Percentiles rank a stretch among this genome's conserved stretches.
Conservation (phyloP, 2,797 vertebrate genomes). For the Coccyzus lansbergi region DNA sequence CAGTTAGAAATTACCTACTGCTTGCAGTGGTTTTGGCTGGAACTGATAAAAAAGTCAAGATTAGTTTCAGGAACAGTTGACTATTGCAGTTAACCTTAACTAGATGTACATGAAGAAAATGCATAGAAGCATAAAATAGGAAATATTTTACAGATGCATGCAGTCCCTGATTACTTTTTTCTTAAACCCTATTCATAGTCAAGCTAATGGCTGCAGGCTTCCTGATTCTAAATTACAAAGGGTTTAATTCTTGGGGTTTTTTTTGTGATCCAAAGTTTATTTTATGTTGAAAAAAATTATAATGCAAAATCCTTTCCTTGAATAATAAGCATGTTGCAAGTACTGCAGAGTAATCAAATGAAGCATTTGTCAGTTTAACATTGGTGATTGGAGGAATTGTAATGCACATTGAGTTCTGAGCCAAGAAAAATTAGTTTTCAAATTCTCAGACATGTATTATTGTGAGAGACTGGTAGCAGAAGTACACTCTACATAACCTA, state of each 20-base stretch:
- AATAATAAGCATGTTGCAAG: neutral
- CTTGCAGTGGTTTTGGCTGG: neutral
- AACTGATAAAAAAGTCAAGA: neutral
- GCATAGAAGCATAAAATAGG: neutral
- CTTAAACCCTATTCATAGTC: neutral
- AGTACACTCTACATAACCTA: neutral
- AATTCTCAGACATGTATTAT: neutral
- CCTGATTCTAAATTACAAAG: neutral
- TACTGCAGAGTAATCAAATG: slow-evolving; percentile 2
- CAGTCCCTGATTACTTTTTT: neutral
- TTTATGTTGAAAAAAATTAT: neutral
- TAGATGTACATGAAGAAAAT: neutral
- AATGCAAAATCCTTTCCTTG: neutral
- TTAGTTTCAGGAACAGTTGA: neutral
- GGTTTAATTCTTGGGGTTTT: neutral
- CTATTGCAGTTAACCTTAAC: neutral
- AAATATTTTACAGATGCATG: neutral
- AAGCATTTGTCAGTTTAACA: slow-evolving; percentile 4
- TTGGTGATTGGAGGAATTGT: neutral
- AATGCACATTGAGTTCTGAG: neutral
- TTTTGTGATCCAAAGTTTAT: neutral
- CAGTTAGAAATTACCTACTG: neutral
- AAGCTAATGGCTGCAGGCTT: neutral
- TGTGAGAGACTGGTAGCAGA: slow-evolving; percentile 6
- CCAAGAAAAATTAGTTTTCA: slow-evolving; percentile 26